phyloP scores from a whole-genome alignment of 2,888 invertebrate genomes.

The Apocheima hispidaria region DNA sequence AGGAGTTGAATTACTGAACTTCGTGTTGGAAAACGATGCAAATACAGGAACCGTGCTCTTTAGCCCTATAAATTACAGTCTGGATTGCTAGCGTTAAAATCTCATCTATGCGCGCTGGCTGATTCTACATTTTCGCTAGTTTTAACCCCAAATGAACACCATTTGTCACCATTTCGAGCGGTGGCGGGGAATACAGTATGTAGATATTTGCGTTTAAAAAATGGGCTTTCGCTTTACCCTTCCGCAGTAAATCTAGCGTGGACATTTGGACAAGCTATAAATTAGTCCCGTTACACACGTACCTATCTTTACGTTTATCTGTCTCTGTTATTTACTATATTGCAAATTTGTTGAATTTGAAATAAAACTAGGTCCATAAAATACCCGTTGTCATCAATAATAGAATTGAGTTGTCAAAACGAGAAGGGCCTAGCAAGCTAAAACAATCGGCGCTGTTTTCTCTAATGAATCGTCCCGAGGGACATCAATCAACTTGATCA shows the following conservation, averaged over 20 bases:
- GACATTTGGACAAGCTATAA: constrained; percentile 62
- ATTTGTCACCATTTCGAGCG: constrained; percentile 38
- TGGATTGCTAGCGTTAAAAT: not conserved
- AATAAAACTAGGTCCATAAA: not conserved
- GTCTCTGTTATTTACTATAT: constrained; percentile 28
- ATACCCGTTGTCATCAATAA: constrained; percentile 31
- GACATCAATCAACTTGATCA: constrained; percentile 63
- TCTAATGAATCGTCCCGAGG: constrained; percentile 53
- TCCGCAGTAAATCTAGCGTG: constrained; percentile 64
- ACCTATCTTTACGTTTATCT: constrained; percentile 17
- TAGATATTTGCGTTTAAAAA: constrained; percentile 57
- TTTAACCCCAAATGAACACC: constrained; percentile 43
- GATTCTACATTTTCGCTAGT: constrained; percentile 19
- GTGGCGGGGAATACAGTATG: constrained; percentile 45
- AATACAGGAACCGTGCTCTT: not conserved
- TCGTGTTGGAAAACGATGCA: not conserved
- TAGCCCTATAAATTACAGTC: constrained; percentile 3
- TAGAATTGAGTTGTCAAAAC: constrained; percentile 40
- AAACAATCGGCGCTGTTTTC: constrained; percentile 54
- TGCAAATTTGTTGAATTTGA: constrained; percentile 14
- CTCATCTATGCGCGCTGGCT: not conserved
- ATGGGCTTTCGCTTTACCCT: constrained; percentile 56
- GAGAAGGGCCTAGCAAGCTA: constrained; percentile 31
- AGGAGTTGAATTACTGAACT: no score
- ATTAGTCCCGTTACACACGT: constrained; percentile 62